These are phyloP conservation scores for Staurois parvus DNA, from an alignment of 2,797 vertebrate species.

Conservation along the genomic window DNA sequence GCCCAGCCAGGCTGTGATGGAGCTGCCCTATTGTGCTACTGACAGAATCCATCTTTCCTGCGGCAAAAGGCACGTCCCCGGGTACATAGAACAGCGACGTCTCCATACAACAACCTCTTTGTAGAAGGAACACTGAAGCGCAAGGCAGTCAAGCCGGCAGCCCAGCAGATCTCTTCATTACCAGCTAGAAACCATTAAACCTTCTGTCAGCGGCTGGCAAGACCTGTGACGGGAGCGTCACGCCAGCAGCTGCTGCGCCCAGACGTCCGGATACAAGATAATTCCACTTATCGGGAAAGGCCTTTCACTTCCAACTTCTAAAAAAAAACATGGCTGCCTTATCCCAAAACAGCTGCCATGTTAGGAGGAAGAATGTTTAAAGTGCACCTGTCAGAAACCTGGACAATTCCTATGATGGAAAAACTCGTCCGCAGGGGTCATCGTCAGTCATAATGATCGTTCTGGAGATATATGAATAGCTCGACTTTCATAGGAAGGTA, in stretches of 20 bases:
- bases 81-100: not conserved
- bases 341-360: too few species aligned
- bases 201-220: conserved; percentile 52
- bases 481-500: too few species aligned
- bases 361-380: too few species aligned
- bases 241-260: conserved; percentile 23
- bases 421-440: too few species aligned
- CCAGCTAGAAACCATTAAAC: conserved; percentile 12
- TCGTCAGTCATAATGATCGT: too few species aligned
- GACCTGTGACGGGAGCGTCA: conserved; percentile 17
- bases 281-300: not conserved
- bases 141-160: not conserved
- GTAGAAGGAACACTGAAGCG: not conserved
- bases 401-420: too few species aligned
- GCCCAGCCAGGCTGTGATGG: not conserved
- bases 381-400: too few species aligned
- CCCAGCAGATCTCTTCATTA: conserved; percentile 19
- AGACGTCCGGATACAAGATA: not conserved
- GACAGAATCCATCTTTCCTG: not conserved
- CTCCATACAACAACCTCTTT: conserved; percentile 7
- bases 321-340: too few species aligned
- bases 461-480: too few species aligned
- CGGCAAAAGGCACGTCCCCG: not conserved
- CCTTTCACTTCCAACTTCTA: too few species aligned
- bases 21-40: not conserved